phyloP scores from a whole-genome alignment of 2,888 invertebrate genomes.

The Drosophila lutescens region DNA sequence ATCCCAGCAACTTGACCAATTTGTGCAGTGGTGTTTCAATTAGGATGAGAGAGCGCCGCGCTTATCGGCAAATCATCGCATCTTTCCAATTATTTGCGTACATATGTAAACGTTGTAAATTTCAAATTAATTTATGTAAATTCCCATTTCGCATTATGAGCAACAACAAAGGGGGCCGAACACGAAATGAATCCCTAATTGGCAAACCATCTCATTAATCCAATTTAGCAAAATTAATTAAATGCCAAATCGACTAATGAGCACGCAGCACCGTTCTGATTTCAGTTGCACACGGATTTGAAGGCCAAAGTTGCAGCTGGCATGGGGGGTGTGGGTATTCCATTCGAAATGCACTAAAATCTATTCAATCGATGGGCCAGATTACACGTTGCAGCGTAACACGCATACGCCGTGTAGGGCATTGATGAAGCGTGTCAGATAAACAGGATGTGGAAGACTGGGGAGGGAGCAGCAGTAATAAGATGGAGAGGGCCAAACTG shows the following conservation, averaged over 20 bases:
- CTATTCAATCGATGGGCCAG: conserved; percentile 58
- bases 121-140: conserved; percentile 71
- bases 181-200: conserved; percentile 61
- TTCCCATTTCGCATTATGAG: conserved; percentile 51
- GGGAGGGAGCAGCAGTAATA: background rate
- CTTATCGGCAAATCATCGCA: conserved; percentile 65
- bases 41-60: conserved; percentile 18
- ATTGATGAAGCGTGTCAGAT: conserved; percentile 52
- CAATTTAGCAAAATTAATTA: conserved; percentile 79
- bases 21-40: conserved; percentile 50
- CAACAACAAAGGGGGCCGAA: conserved; percentile 32
- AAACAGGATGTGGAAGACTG: conserved; percentile 12
- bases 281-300: conserved; percentile 41
- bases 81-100: conserved; percentile 58
- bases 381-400: conserved; percentile 55
- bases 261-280: conserved; percentile 56
- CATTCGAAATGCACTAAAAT: conserved; percentile 57
- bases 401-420: conserved; percentile 64
- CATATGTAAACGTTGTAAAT: conserved; percentile 43
- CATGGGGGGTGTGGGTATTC: background rate
- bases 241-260: conserved; percentile 79
- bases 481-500: conserved; percentile 1
- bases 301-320: conserved; percentile 32
- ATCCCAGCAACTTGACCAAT: conserved; percentile 36
- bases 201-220: conserved; percentile 80